Conservation (phyloP, 2,113 vertebrate genomes). For the Orycteropus afer region DNA sequence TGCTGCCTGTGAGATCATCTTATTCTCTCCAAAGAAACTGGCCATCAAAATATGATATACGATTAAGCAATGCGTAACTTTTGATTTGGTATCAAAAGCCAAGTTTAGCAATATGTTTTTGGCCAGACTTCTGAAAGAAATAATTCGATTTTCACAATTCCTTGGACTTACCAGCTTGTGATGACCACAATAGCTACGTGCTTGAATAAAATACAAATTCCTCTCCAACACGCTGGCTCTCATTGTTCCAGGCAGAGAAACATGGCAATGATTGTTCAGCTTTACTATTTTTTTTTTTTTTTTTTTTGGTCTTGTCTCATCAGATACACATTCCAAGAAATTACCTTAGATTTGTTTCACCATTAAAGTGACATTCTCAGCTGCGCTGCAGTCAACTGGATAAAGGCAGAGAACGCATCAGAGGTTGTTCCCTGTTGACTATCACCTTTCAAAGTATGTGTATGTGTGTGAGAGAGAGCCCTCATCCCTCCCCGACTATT, state of each 20-base stretch:
- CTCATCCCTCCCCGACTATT: neutral
- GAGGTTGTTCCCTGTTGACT: constrained; percentile 53
- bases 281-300: neutral
- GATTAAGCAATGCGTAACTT: constrained; percentile 11
- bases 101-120: constrained; percentile 42
- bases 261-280: neutral
- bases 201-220: neutral
- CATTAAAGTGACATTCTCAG: constrained; percentile 63
- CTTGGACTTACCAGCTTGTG: neutral
- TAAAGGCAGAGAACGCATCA: constrained; percentile 33
- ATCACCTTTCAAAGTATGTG: constrained; percentile 55
- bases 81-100: constrained; percentile 22
- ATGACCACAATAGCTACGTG: neutral
- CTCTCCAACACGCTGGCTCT: neutral
- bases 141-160: constrained; percentile 48
- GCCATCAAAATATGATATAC: neutral
- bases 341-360: constrained; percentile 70
- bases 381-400: constrained; percentile 40
- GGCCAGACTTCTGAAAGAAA: constrained; percentile 58
- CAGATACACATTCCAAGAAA: constrained; percentile 69
- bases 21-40: constrained; percentile 37
- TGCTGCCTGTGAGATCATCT: constrained; percentile 32
- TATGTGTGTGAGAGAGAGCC: neutral
- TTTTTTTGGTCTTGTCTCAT: constrained; percentile 36
- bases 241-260: neutral